Percentiles rank a stretch among this genome's conserved stretches.
Evolutionary conservation across 2,888 invertebrate genomes (phyloP).

Genomic region (Slavum lentiscoides): DNA sequence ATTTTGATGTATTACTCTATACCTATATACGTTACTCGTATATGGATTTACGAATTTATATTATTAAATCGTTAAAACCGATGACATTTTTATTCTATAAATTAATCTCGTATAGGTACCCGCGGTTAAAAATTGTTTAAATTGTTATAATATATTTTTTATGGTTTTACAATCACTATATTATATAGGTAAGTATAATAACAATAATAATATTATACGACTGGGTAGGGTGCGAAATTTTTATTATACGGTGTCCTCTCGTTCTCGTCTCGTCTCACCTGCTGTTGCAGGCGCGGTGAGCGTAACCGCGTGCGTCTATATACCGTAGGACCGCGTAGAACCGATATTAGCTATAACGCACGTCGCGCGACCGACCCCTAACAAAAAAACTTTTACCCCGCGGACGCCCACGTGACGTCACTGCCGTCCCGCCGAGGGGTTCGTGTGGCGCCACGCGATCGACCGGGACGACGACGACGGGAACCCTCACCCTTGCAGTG

Average conservation of each 20-base stretch:
- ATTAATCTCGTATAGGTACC: too few relatives aligned
- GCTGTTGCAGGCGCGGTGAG: not conserved
- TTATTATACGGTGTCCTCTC: not conserved
- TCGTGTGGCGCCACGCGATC: slow-evolving; percentile 46
- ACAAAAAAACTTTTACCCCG: slow-evolving; percentile 11
- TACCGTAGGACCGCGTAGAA: slow-evolving; percentile 25
- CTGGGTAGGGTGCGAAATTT: slow-evolving; percentile 24
- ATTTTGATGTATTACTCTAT: too few relatives aligned
- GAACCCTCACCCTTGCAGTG: slow-evolving; percentile 38
- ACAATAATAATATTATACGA: not conserved
- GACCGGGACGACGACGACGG: slow-evolving; percentile 30
- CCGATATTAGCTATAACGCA: slow-evolving; percentile 10
- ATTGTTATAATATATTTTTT: too few relatives aligned
- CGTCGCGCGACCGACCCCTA: slow-evolving; percentile 26
- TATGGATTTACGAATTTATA: too few relatives aligned
- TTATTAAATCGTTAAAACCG: too few relatives aligned
- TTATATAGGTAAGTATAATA: too few relatives aligned
- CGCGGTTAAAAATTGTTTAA: too few relatives aligned
- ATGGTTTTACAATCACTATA: too few relatives aligned
- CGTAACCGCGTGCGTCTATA: too few relatives aligned
- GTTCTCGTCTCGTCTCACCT: slow-evolving; percentile 23
- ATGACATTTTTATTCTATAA: too few relatives aligned
- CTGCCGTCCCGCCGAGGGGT: not conserved
- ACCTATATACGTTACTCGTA: too few relatives aligned
- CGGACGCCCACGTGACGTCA: slow-evolving; percentile 30